Conservation (phyloP, 2,113 vertebrate genomes). For the Gambusia affinis region DNA sequence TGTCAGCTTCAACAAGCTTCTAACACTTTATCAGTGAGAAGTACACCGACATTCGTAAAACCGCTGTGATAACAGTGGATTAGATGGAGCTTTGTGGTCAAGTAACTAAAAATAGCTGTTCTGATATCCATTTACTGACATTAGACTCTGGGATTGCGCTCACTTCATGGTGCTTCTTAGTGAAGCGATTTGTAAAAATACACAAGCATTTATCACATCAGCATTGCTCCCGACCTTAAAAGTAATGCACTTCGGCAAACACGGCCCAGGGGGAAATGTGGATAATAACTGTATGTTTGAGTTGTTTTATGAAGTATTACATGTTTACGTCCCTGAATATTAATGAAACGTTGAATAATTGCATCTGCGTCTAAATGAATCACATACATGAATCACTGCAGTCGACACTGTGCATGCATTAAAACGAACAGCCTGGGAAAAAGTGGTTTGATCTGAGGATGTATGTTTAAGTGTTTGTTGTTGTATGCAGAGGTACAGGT, state of each 20-base stretch:
- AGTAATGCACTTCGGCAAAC: slow-evolving; percentile 58
- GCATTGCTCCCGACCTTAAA: slow-evolving; percentile 32
- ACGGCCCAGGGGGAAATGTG: slow-evolving; percentile 41
- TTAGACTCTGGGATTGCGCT: slow-evolving; percentile 8
- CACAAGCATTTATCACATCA: slow-evolving; percentile 55
- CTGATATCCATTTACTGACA: slow-evolving; percentile 31
- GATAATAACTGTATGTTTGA: slow-evolving; percentile 62
- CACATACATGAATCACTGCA: slow-evolving; percentile 59
- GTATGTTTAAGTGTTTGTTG: slow-evolving; percentile 14
- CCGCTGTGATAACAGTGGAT: slow-evolving; percentile 17
- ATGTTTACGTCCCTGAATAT: slow-evolving; percentile 74
- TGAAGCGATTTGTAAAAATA: slow-evolving; percentile 54
- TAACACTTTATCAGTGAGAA: slow-evolving; percentile 4
- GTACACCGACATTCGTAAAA: slow-evolving; percentile 29
- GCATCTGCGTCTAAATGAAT: slow-evolving; percentile 59
- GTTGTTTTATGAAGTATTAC: slow-evolving; percentile 67
- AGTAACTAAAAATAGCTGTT: slow-evolving; percentile 37
- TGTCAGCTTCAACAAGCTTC: slow-evolving; percentile 9
- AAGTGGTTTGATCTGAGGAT: slow-evolving; percentile 40
- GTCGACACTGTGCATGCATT: slow-evolving; percentile 45
- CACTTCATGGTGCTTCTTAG: slow-evolving; percentile 30
- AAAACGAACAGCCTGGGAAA: slow-evolving; percentile 50
- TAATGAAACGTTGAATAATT: slow-evolving; percentile 70
- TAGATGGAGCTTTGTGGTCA: slow-evolving; percentile 15
- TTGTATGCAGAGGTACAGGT: neutral